Evolutionary conservation across 2,113 vertebrate genomes (phyloP).

Genomic region (Oxygymnocypris stewartii): DNA sequence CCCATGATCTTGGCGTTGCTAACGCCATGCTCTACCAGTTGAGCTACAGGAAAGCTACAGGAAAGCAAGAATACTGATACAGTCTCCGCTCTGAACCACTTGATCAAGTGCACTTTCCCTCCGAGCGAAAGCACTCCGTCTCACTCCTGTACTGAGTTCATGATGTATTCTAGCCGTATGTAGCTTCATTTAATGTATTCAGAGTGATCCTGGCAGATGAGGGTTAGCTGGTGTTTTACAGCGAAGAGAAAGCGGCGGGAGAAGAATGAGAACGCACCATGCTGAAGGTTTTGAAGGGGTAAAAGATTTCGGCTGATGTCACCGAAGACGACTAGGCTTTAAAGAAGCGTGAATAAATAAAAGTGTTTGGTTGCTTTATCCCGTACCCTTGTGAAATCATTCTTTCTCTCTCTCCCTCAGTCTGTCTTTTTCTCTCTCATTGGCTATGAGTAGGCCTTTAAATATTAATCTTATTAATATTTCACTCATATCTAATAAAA

Average conservation of each 20-base stretch:
- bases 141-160: constrained; percentile 22
- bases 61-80: constrained; percentile 20
- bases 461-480: constrained; percentile 83
- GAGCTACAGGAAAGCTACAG: no score
- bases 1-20: no score
- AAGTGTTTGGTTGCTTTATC: constrained; percentile 30
- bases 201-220: constrained; percentile 29
- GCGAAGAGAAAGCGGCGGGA: background rate
- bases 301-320: background rate
- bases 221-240: constrained; percentile 30
- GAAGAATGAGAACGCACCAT: background rate
- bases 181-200: constrained; percentile 35
- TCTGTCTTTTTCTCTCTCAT: constrained; percentile 19
- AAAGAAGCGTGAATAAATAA: constrained; percentile 36
- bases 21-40: no score
- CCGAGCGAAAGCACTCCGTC: constrained; percentile 20
- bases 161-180: no score
- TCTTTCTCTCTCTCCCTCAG: constrained; percentile 11
- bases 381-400: background rate
- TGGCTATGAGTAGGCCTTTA: constrained; percentile 61
- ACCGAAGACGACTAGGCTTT: background rate
- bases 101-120: constrained; percentile 21
- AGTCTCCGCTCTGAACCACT: background rate
- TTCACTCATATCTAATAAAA: constrained; percentile 80
- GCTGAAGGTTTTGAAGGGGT: background rate